Base-by-base conservation (phyloP, 2,888 invertebrate species). In the Patella pellucida region DNA sequence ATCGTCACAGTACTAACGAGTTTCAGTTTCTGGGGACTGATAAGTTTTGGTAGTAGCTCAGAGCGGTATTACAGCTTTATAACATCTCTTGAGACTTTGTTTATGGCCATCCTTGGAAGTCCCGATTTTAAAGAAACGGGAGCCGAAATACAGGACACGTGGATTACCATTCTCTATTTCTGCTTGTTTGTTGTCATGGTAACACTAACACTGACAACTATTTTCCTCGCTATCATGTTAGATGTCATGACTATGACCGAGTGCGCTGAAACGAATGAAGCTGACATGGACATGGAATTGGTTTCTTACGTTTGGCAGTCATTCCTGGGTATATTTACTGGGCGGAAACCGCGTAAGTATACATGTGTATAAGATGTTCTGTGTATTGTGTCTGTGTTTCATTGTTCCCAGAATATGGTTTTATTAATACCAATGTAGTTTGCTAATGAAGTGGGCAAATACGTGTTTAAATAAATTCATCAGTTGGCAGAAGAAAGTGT, bases 161-260 rank as follows among this genome's bases (percentile, higher is more conserved):
- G 62, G 62, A 62, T 62, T 12, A 62, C 62, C 15, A 62, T 62
- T 15, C 62, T 62, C 62, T 62, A 19, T 62, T 62, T 62, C 62
- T 62, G 62, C 23, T 9, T 19, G 19, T 62, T 62, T 15, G 62
- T 62, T 19, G 62, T 62, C 3, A 11, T 62, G 11, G 62, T 62
- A 23, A 23, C 19, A 23, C 23, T 62, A 11, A 62, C 62, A 19
- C 3, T 62, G 23, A 19, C 19, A 23, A 62, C 19, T 14, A 19
- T 62, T 23, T 62, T 62, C 14, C 23, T 62, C 11, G 62, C 62
- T 12, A 62, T 62, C 23, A 12, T 62, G 62, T 23, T 62, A 19
- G 62, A 62, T 62, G 62, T 62, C 62, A 62, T 62, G 62, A 12
- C 62, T 11, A 23, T 62, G 19, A 12, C 62, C 11, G 12, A 62